Evolutionary conservation across 2,113 vertebrate genomes (phyloP).

Genomic region (Empidonax traillii): DNA sequence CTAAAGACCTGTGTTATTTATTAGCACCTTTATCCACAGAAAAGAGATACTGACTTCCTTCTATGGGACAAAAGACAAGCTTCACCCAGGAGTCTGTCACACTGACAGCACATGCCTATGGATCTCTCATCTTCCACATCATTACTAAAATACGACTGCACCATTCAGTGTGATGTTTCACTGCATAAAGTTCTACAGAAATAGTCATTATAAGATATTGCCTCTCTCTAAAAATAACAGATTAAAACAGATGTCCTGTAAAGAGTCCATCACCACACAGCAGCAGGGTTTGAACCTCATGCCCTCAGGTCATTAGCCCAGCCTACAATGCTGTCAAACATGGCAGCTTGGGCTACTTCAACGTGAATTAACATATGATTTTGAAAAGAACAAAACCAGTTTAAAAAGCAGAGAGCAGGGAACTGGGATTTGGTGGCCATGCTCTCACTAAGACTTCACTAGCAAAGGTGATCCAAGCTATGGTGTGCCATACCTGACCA

Average conservation of each 20-base stretch:
- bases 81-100: not conserved
- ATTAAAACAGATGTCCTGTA: not conserved
- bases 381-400: not conserved
- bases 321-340: not conserved
- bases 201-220: not conserved
- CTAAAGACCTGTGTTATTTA: not conserved
- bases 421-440: rapidly evolving
- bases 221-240: not conserved
- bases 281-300: not conserved
- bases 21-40: not conserved
- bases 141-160: not conserved
- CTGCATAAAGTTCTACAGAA: not conserved
- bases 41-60: rapidly evolving
- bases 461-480: not conserved
- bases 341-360: not conserved
- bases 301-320: not conserved
- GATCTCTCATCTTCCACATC: not conserved
- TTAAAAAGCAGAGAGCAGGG: not conserved
- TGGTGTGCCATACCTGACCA: not conserved
- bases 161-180: not conserved
- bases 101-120: not conserved
- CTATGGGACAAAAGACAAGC: not conserved
- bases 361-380: not conserved
- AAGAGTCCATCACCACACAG: not conserved
- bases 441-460: rapidly evolving